phyloP scores from a whole-genome alignment of 2,888 invertebrate genomes.

The Lycaena phlaeas region DNA sequence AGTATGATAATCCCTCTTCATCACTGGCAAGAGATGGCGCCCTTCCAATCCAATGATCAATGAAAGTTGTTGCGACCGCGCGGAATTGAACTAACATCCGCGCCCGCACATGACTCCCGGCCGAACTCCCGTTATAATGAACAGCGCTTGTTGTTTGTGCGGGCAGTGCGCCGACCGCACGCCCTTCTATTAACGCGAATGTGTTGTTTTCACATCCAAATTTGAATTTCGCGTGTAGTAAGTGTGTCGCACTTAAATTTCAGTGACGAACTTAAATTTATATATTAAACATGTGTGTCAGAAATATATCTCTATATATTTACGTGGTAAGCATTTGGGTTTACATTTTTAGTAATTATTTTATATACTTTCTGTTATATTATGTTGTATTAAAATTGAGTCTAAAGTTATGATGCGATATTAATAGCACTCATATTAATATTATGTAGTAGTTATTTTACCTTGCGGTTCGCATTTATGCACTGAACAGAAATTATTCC shows the following conservation, averaged over 20 bases:
- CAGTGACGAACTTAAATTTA: slow-evolving; percentile 33
- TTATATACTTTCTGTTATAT: too few species aligned
- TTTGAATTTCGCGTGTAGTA: slow-evolving; percentile 52
- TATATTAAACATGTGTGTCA: slow-evolving; percentile 50
- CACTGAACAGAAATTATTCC: too few species aligned
- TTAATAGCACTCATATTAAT: too few species aligned
- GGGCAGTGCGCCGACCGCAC: slow-evolving; percentile 71
- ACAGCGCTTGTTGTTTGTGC: slow-evolving; percentile 61
- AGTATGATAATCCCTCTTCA: too few species aligned
- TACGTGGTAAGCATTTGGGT: slow-evolving; percentile 46
- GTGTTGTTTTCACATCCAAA: slow-evolving; percentile 56
- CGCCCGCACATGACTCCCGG: slow-evolving; percentile 51
- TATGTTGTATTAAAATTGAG: too few species aligned
- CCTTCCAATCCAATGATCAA: slow-evolving; percentile 20
- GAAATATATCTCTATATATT: slow-evolving; percentile 40
- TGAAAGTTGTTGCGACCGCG: slow-evolving; percentile 27
- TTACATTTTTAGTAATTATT: slow-evolving; percentile 6
- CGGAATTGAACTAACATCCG: slow-evolving; percentile 29
- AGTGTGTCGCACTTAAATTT: slow-evolving; percentile 35
- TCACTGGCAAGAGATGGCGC: slow-evolving; percentile 43
- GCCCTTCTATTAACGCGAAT: slow-evolving; percentile 65
- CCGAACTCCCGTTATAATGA: slow-evolving; percentile 69
- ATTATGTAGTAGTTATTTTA: too few species aligned
- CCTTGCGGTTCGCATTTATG: too few species aligned
- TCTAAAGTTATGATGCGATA: too few species aligned